Percentiles rank a stretch among this genome's conserved stretches.
Conservation (phyloP, 2,888 invertebrate species). For the Melanophora roralis region DNA sequence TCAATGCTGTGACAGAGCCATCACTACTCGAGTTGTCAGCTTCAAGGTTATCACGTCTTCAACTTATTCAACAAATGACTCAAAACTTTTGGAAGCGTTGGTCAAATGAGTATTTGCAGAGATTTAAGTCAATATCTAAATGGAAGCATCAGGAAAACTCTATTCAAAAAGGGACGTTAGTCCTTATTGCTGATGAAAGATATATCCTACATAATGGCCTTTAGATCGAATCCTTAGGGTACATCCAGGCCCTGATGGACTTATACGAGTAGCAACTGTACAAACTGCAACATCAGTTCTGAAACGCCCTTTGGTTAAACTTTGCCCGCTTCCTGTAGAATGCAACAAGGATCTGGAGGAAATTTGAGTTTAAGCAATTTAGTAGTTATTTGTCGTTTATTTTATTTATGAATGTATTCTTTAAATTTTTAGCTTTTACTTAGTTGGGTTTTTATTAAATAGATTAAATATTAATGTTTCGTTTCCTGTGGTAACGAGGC, state of each 20-base stretch:
- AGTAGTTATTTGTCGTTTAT: no score
- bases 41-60: no score
- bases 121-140: slow-evolving; percentile 13
- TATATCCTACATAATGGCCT: slow-evolving; percentile 12
- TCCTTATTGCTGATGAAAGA: slow-evolving; percentile 19
- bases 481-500: no score
- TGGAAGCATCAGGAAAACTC: slow-evolving; percentile 16
- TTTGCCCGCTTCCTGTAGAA: neutral
- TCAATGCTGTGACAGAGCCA: no score
- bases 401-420: no score
- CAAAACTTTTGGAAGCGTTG: no score
- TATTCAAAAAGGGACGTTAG: neutral
- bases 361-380: neutral
- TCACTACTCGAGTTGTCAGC: no score
- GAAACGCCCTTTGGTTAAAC: slow-evolving; percentile 1
- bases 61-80: no score
- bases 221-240: slow-evolving; percentile 5
- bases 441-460: no score
- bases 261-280: slow-evolving; percentile 10
- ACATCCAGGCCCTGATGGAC: neutral
- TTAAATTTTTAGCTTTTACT: no score
- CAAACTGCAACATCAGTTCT: neutral
- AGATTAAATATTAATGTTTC: no score
- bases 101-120: neutral
- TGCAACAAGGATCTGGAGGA: neutral